These are phyloP conservation scores for Hyles lineata DNA, from an alignment of 2,888 invertebrate genomes.

Conservation along the genomic window DNA sequence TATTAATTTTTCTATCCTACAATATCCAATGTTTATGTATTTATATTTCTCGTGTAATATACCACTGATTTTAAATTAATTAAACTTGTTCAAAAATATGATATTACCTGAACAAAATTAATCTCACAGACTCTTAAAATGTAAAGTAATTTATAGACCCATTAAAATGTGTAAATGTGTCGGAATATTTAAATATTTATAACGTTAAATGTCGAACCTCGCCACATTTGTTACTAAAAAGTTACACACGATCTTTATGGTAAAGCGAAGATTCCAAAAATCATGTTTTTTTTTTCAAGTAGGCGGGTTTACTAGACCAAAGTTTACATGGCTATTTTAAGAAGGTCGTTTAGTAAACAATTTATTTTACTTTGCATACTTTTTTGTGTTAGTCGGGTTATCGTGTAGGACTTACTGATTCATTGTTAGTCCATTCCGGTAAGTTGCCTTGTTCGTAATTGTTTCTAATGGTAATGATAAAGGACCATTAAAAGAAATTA, in stretches of 20 bases:
- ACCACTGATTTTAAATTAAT: background rate
- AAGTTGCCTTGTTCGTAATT: conserved; percentile 7
- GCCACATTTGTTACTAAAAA: conserved; percentile 6
- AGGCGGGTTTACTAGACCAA: conserved; percentile 16
- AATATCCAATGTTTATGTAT: too few relatives aligned
- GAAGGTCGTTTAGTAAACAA: background rate
- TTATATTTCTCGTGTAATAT: background rate
- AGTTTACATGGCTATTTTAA: background rate
- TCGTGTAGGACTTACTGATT: conserved; percentile 27
- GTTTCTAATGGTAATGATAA: conserved; percentile 3
- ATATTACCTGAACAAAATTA: background rate
- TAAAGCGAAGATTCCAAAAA: conserved; percentile 28
- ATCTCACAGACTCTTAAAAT: background rate
- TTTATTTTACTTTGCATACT: background rate
- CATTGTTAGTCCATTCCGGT: conserved; percentile 20
- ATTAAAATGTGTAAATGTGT: background rate
- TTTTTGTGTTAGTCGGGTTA: background rate
- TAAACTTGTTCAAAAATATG: background rate
- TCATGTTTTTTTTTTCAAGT: conserved; percentile 23
- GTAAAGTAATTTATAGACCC: background rate
- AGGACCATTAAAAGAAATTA: conserved; percentile 25
- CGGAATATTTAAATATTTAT: conserved; percentile 17
- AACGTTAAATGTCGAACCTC: conserved; percentile 14
- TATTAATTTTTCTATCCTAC: too few relatives aligned
- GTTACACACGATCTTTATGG: conserved; percentile 17